phyloP scores from a whole-genome alignment of 2,888 invertebrate genomes.

The Atrina japonica region DNA sequence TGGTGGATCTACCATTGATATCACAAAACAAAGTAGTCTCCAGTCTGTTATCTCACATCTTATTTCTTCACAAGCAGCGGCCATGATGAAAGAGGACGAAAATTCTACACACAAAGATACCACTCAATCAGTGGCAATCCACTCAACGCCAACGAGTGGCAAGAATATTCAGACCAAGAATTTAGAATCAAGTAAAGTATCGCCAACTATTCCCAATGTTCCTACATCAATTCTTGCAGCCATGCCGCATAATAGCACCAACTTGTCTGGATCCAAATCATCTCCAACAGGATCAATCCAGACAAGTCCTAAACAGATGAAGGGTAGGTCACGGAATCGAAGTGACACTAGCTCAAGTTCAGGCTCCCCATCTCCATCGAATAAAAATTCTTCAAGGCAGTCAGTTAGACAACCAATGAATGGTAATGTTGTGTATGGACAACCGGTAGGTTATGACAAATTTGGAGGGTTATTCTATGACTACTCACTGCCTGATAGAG shows the following conservation, averaged over 20 bases:
- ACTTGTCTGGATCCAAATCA: constrained; percentile 5
- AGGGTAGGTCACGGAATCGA: constrained; percentile 3
- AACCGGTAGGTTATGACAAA: constrained; percentile 50
- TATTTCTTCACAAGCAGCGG: constrained; percentile 55
- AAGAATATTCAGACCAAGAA: not conserved
- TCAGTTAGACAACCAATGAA: constrained; percentile 4
- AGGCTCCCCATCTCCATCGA: constrained; percentile 21
- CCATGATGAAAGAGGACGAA: constrained; percentile 44
- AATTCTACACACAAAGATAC: not conserved
- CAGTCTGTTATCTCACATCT: constrained; percentile 68
- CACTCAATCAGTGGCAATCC: not conserved
- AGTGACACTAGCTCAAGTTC: constrained; percentile 7
- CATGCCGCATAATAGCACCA: constrained; percentile 4
- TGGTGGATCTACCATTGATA: constrained; percentile 12
- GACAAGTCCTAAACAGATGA: constrained; percentile 18
- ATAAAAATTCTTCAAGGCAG: constrained; percentile 10
- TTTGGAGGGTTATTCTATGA: constrained; percentile 64
- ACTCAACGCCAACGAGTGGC: not conserved
- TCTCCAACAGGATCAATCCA: constrained; percentile 1
- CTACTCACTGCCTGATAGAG: constrained; percentile 73
- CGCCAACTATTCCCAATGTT: constrained; percentile 8
- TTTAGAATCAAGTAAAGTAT: constrained; percentile 6
- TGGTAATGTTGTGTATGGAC: constrained; percentile 17
- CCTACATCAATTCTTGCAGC: constrained; percentile 13
- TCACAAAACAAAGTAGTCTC: constrained; percentile 52